Evolutionary conservation across 1,140 invertebrate species (phyloP).

Genomic region (Diabrotica undecimpunctata): DNA sequence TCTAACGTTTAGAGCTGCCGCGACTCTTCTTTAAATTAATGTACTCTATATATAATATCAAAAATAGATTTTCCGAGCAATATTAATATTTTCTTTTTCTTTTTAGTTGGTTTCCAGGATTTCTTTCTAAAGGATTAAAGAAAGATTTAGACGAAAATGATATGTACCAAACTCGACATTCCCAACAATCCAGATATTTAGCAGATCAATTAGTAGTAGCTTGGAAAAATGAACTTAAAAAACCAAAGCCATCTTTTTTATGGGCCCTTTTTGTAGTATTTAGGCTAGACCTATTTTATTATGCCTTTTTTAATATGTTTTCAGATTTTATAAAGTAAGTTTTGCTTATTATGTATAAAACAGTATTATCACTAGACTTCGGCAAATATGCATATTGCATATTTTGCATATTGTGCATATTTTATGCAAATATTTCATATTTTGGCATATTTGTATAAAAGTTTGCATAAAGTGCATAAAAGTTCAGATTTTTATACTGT

Average conservation of each 20-base stretch:
- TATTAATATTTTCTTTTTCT: neutral
- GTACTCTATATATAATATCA: too few species aligned
- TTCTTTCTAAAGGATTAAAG: neutral
- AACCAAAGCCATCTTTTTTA: neutral
- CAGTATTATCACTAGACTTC: too few species aligned
- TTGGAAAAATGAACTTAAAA: neutral
- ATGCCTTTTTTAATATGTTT: neutral
- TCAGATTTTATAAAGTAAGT: neutral
- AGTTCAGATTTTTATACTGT: too few species aligned
- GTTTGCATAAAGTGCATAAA: too few species aligned
- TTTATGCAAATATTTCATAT: too few species aligned
- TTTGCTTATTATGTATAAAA: slow-evolving; percentile 6
- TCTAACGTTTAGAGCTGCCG: too few species aligned
- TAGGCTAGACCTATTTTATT: neutral
- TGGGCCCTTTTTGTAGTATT: neutral
- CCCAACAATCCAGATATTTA: neutral
- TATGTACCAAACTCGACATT: neutral
- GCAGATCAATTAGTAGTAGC: neutral
- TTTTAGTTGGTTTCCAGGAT: neutral
- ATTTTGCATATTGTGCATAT: too few species aligned
- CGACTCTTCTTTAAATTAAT: too few species aligned
- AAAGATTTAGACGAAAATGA: slow-evolving; percentile 6
- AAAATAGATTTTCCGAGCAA: too few species aligned
- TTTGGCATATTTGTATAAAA: too few species aligned
- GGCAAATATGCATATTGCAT: too few species aligned